Evolutionary conservation across 2,888 invertebrate species (phyloP).

Genomic region (Epinotia bilunana): DNA sequence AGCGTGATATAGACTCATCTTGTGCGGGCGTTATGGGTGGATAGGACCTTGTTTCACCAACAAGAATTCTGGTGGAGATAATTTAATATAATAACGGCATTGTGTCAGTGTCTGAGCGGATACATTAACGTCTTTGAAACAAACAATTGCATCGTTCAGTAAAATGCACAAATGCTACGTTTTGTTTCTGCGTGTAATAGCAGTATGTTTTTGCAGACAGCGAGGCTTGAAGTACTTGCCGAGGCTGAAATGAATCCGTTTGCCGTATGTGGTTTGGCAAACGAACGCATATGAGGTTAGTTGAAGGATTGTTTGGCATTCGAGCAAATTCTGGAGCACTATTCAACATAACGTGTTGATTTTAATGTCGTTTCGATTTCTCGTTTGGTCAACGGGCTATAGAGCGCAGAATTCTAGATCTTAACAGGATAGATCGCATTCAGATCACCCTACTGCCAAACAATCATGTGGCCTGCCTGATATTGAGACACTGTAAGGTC

Average conservation of each 20-base stretch:
- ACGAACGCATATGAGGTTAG: too few relatives aligned
- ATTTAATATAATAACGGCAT: slow-evolving; percentile 1
- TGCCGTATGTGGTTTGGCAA: not conserved
- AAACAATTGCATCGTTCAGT: slow-evolving; percentile 4
- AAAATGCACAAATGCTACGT: not conserved
- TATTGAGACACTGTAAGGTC: too few relatives aligned
- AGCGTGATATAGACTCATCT: not conserved
- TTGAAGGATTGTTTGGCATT: too few relatives aligned
- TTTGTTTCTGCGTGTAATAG: not conserved
- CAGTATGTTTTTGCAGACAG: not conserved
- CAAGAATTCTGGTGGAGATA: not conserved
- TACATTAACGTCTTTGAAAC: not conserved
- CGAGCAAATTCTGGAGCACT: too few relatives aligned
- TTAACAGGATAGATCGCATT: too few relatives aligned
- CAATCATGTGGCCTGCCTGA: too few relatives aligned
- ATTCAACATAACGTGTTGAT: too few relatives aligned
- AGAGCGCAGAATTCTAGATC: too few relatives aligned
- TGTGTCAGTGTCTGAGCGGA: not conserved
- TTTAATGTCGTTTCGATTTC: too few relatives aligned
- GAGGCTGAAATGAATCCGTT: too few relatives aligned
- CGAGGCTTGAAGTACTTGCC: not conserved
- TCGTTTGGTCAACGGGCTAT: too few relatives aligned
- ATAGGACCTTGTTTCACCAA: not conserved
- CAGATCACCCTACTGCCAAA: too few relatives aligned
- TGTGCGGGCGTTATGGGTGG: not conserved